Percentiles rank a stretch among this genome's conserved stretches.
These are phyloP conservation scores for Eilema depressum DNA, from an alignment of 2,888 invertebrate genomes.

Conservation along the genomic window DNA sequence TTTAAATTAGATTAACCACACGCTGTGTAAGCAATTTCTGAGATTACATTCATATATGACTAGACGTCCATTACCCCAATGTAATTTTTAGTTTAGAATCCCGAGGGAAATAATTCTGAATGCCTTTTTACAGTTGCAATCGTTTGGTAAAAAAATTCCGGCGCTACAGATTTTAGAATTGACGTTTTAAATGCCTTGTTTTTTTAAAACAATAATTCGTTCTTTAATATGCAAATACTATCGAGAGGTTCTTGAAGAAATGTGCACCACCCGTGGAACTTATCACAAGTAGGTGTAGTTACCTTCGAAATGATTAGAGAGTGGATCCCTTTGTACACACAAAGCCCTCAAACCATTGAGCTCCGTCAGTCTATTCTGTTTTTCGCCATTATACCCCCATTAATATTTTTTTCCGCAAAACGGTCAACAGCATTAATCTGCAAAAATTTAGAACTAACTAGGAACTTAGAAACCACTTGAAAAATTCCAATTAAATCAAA, in stretches of 20 bases:
- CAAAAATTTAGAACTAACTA: neutral
- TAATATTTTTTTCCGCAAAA: neutral
- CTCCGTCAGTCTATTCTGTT: no score
- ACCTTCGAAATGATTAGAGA: no score
- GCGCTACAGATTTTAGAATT: constrained; percentile 1
- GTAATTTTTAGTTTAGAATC: constrained; percentile 11
- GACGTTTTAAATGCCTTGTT: neutral
- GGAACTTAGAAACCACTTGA: neutral
- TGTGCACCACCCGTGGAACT: neutral
- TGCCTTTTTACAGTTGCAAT: neutral
- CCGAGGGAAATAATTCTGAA: constrained; percentile 22
- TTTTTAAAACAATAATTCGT: neutral
- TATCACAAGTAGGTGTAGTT: neutral
- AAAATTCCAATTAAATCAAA: no score
- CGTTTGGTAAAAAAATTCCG: neutral
- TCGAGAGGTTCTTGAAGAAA: neutral
- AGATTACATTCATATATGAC: constrained; percentile 6
- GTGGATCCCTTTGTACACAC: no score
- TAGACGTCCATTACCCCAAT: neutral
- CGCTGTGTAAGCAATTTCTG: constrained; percentile 3
- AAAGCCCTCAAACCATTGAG: no score
- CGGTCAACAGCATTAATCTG: neutral
- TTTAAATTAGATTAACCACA: neutral
- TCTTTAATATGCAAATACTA: neutral
- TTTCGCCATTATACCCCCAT: no score